These are phyloP conservation scores for Ectemnius lituratus DNA, from an alignment of 2,888 invertebrate species.

Conservation along the genomic window DNA sequence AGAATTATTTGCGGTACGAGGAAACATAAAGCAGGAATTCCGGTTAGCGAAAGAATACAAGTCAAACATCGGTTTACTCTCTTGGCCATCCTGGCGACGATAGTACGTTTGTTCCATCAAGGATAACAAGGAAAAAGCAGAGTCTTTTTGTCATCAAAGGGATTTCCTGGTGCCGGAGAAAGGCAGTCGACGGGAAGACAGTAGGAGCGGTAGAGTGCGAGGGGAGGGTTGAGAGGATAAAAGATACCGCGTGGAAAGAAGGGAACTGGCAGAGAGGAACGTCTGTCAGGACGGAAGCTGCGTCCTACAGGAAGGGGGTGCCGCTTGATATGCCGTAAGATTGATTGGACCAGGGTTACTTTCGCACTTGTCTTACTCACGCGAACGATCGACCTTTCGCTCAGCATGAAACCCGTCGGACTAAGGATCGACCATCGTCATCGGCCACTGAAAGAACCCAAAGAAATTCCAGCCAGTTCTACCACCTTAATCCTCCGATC, in stretches of 20 bases:
- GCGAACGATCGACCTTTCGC: conserved; percentile 58
- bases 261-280: conserved; percentile 38
- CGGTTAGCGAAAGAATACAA: too few relatives aligned
- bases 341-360: conserved; percentile 63
- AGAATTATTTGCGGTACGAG: too few relatives aligned
- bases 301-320: conserved; percentile 1
- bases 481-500: not conserved
- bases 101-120: too few relatives aligned
- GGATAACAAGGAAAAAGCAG: conserved; percentile 18
- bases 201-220: not conserved
- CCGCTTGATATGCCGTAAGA: conserved; percentile 58
- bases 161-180: conserved; percentile 45
- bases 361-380: conserved; percentile 67
- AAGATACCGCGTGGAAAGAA: conserved; percentile 34
- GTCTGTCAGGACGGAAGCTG: conserved; percentile 9
- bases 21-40: too few relatives aligned
- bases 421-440: conserved; percentile 34
- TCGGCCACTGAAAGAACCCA: conserved; percentile 14
- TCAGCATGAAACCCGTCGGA: conserved; percentile 42
- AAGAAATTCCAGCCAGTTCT: conserved; percentile 6
- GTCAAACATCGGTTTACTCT: too few relatives aligned
- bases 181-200: conserved; percentile 22
- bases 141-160: conserved; percentile 45
- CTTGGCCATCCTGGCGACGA: not conserved
- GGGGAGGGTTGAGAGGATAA: conserved; percentile 31